Percentiles rank a stretch among this genome's conserved stretches.
phyloP scores from a whole-genome alignment of 2,797 vertebrate species.

The Tenualosa ilisha region DNA sequence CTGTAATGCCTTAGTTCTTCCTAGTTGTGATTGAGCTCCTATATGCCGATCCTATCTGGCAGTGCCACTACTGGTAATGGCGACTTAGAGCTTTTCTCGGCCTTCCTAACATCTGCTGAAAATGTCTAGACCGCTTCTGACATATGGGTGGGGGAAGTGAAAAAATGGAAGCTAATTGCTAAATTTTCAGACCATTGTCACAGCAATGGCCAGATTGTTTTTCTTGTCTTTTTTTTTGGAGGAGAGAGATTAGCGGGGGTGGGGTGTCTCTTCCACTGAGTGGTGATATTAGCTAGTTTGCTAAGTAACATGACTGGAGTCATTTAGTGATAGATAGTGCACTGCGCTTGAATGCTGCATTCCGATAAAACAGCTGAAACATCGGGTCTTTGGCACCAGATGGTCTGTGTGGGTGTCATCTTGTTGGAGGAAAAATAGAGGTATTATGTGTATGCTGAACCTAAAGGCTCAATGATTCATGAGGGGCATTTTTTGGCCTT shows the following conservation, averaged over 20 bases:
- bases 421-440: not conserved
- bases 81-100: conserved; percentile 41
- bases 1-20: not conserved
- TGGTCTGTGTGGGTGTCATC: not conserved
- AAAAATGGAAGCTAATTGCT: conserved; percentile 75
- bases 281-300: conserved; percentile 76
- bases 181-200: conserved; percentile 75
- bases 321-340: conserved; percentile 50
- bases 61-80: conserved; percentile 8
- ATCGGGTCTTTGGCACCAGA: not conserved
- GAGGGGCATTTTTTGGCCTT: not conserved
- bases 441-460: not conserved
- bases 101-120: conserved; percentile 75
- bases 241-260: not conserved
- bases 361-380: conserved; percentile 6
- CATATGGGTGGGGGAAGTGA: conserved; percentile 56
- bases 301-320: conserved; percentile 71
- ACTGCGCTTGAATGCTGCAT: not conserved
- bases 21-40: conserved; percentile 36
- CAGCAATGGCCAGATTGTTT: conserved; percentile 71
- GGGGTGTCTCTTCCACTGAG: conserved; percentile 65
- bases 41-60: conserved; percentile 36
- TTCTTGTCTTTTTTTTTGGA: conserved; percentile 55
- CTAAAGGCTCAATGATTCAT: not conserved
- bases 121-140: conserved; percentile 75